phyloP scores from a whole-genome alignment of 2,113 vertebrate species.

The Oncorhynchus keta region DNA sequence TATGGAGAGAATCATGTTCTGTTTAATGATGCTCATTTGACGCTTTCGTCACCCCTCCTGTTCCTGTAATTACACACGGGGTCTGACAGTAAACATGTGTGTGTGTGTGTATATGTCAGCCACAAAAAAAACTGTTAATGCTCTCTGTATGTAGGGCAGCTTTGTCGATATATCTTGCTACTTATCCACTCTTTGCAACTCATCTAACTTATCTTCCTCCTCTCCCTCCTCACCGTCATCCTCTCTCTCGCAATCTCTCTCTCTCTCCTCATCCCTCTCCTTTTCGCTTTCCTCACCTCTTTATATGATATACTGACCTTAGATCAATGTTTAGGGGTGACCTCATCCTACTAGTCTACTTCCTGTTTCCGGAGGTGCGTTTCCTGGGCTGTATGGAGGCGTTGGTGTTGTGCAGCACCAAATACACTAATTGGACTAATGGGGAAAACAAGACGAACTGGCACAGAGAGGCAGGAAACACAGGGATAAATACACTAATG shows the following conservation, averaged over 20 bases:
- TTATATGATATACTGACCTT: too few relatives aligned
- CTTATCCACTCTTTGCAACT: background rate
- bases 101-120: background rate
- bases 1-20: background rate
- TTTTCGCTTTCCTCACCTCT: background rate
- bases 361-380: slow-evolving; percentile 50
- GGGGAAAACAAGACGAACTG: too few relatives aligned
- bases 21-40: background rate
- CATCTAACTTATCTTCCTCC: too few relatives aligned
- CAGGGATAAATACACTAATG: too few relatives aligned
- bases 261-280: background rate
- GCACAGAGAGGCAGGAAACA: too few relatives aligned
- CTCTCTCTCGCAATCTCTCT: too few relatives aligned
- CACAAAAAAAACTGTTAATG: background rate
- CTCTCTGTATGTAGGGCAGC: too few relatives aligned
- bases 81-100: background rate
- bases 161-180: background rate
- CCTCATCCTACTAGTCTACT: background rate
- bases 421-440: too few relatives aligned
- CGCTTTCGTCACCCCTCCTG: too few relatives aligned
- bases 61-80: background rate
- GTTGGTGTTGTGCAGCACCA: slow-evolving; percentile 77
- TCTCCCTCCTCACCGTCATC: too few relatives aligned
- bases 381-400: slow-evolving; percentile 75
- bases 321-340: background rate